These are phyloP conservation scores for Parnassius glacialis DNA, from an alignment of 2,888 invertebrate genomes.

Conservation along the genomic window DNA sequence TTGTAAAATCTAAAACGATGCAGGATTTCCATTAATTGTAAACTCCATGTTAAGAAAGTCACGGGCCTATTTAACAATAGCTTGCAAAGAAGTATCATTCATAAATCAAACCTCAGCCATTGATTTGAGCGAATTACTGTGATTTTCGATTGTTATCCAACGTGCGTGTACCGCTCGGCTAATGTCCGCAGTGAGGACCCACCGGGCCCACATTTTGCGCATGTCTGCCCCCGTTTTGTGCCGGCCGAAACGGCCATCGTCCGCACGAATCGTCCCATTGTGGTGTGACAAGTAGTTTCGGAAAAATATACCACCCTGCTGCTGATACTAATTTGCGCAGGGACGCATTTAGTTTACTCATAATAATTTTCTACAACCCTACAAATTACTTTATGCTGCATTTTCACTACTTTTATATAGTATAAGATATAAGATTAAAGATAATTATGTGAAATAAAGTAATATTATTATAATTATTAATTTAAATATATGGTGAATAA, in stretches of 20 bases:
- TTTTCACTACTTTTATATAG: too few species aligned
- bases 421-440: too few species aligned
- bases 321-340: slow-evolving; percentile 69
- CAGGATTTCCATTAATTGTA: too few species aligned
- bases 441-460: too few species aligned
- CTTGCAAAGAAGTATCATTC: slow-evolving; percentile 11
- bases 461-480: too few species aligned
- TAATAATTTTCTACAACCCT: neutral
- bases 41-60: too few species aligned
- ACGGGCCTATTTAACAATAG: neutral
- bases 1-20: too few species aligned
- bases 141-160: slow-evolving; percentile 28
- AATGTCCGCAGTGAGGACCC: slow-evolving; percentile 22
- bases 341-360: slow-evolving; percentile 39
- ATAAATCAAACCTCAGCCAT: slow-evolving; percentile 31
- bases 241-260: slow-evolving; percentile 41
- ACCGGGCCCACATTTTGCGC: slow-evolving; percentile 52
- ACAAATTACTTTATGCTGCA: too few species aligned
- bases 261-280: slow-evolving; percentile 60
- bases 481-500: too few species aligned
- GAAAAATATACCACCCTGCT: slow-evolving; percentile 75
- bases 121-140: slow-evolving; percentile 30
- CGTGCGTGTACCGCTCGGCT: slow-evolving; percentile 14
- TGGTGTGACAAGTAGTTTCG: slow-evolving; percentile 66
- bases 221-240: slow-evolving; percentile 55